phyloP scores from a whole-genome alignment of 2,113 vertebrate species.

The Ammodytes marinus region DNA sequence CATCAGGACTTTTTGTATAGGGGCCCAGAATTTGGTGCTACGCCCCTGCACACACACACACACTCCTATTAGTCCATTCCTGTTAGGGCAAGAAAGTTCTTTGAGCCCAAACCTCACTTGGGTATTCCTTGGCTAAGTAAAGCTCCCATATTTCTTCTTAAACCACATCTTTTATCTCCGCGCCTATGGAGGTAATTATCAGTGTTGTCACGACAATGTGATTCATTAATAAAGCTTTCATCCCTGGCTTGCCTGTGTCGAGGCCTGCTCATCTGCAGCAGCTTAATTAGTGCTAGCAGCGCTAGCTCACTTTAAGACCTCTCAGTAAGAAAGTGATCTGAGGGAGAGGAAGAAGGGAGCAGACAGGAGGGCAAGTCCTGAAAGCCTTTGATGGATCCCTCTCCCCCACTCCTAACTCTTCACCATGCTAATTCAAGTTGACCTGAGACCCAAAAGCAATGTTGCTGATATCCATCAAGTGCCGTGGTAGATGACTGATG shows the following conservation, averaged over 20 bases:
- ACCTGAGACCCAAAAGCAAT: conserved; percentile 32
- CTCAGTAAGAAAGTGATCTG: conserved; percentile 52
- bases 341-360: conserved; percentile 32
- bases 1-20: too few species aligned
- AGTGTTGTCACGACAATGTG: conserved; percentile 71
- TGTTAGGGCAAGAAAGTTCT: background rate
- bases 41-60: background rate
- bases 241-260: conserved; percentile 46
- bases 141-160: conserved; percentile 33
- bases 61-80: background rate
- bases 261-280: conserved; percentile 23
- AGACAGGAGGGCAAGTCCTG: conserved; percentile 49
- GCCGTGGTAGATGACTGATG: conserved; percentile 27
- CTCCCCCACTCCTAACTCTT: conserved; percentile 9
- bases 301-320: conserved; percentile 44
- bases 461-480: conserved; percentile 30
- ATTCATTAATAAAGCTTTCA: conserved; percentile 74
- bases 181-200: conserved; percentile 73
- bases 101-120: conserved; percentile 14
- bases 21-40: too few species aligned
- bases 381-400: conserved; percentile 57
- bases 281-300: conserved; percentile 73
- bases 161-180: conserved; percentile 58
- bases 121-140: conserved; percentile 36
- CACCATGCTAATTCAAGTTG: conserved; percentile 15